phyloP scores from a whole-genome alignment of 2,888 invertebrate genomes.

The Hemistola chrysoprasaria region DNA sequence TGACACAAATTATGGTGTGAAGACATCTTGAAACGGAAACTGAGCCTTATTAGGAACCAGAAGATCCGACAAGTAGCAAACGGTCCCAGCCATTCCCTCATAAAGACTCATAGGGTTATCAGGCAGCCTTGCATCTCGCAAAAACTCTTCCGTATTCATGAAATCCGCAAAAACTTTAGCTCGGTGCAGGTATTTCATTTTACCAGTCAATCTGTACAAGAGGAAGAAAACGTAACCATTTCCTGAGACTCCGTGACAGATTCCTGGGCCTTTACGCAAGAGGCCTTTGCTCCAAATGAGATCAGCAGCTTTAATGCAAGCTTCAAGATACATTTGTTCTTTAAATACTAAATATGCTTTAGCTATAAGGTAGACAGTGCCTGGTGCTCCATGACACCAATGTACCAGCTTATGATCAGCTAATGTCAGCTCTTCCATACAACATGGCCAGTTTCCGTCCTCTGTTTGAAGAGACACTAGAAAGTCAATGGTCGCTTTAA shows the following conservation, averaged over 20 bases:
- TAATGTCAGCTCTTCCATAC: constrained; percentile 85
- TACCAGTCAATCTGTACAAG: constrained; percentile 87
- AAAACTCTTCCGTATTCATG: constrained; percentile 85
- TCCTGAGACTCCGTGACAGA: constrained; percentile 94
- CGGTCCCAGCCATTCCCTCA: constrained; percentile 94
- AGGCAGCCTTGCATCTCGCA: constrained; percentile 86
- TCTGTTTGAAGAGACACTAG: constrained; percentile 85
- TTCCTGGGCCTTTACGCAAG: constrained; percentile 92
- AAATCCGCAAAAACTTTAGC: constrained; percentile 90
- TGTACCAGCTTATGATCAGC: constrained; percentile 88
- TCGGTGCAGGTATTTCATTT: constrained; percentile 86
- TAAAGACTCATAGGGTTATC: constrained; percentile 92
- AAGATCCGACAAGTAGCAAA: constrained; percentile 91
- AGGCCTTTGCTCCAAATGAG: constrained; percentile 92
- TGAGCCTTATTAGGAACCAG: constrained; percentile 86
- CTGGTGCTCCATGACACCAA: constrained; percentile 96
- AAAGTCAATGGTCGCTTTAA: constrained; percentile 86
- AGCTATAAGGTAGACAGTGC: constrained; percentile 90
- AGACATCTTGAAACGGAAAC: constrained; percentile 93
- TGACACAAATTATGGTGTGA: constrained; percentile 45
- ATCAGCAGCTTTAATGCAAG: constrained; percentile 87
- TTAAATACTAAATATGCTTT: constrained; percentile 89
- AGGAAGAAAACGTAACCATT: constrained; percentile 91
- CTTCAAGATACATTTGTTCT: constrained; percentile 86
- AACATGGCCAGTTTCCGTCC: constrained; percentile 89